Base-by-base conservation (phyloP, 2,888 invertebrate species). In the Sepiola atlantica region DNA sequence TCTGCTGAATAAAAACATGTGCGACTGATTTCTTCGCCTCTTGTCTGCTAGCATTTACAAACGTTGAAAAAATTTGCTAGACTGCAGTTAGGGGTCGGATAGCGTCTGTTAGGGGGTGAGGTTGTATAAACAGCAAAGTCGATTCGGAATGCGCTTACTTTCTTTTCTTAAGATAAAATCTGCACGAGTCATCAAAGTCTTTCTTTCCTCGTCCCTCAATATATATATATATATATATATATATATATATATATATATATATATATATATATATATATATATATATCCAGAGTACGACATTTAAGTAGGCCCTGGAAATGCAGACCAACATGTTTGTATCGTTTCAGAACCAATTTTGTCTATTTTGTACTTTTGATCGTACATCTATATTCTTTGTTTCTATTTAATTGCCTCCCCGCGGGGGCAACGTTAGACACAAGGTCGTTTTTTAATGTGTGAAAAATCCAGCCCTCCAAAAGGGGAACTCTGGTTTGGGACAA, bases 181-280 rank as follows among this genome's bases (percentile, higher is more conserved):
- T 77, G n/a, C 77, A 16, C 77, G 77, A 77, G 32, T 77, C 77
- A 77, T 77, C 77, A 77, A 77, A 77, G 77, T 77, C 77, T 77
- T 77, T 77, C 32, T 77, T 77, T 77, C n/a, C 77, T 77, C n/a
- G 32, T 32, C 77, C 77, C 77, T n/a, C 14, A 20, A 16, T 8
- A 77, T 1, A 32, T 14, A 32, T 1, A 77, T 3, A 77, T 3
- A 77, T 3, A 77, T 1, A 77, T n/a, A 28, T 28, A 28, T 28
- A 28, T 28, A 28, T 28, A 28, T 28, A 28, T 28, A 28, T 28
- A 28, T 28, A 28, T 28, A 28, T 28, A 28, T 28, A 28, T 28
- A 28, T 28, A 28, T 28, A 28, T 28, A 28, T 28, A 28, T 10
- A 28, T 28, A 28, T 28, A 28, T 28, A 28, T 28, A 10, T 2